Percentiles rank a stretch among this genome's conserved stretches.
Evolutionary conservation across 2,797 vertebrate genomes (phyloP).

Genomic region (Chrosomus eos): DNA sequence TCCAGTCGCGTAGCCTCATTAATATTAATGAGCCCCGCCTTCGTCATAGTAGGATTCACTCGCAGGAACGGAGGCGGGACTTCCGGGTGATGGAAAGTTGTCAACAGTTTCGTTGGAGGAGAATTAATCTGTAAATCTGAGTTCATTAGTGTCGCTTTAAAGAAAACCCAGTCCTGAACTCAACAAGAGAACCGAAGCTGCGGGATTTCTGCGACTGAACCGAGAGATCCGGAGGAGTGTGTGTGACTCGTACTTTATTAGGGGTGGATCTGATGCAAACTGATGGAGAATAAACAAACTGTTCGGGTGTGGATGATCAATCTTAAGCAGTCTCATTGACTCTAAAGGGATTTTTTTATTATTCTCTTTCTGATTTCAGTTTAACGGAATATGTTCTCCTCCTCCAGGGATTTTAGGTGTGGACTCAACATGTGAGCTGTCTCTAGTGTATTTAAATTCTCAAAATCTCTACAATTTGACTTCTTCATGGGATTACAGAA

Average conservation of each 20-base stretch:
- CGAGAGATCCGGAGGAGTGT: not conserved
- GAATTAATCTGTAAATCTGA: conserved; percentile 47
- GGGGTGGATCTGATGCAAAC: not conserved
- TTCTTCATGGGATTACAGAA: not conserved
- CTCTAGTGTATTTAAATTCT: conserved; percentile 5
- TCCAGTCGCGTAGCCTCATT: not conserved
- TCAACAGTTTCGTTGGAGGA: conserved; percentile 59
- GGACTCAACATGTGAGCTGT: not conserved
- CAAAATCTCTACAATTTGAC: not conserved
- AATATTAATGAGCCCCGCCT: not conserved
- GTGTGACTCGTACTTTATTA: not conserved
- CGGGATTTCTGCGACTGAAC: not conserved
- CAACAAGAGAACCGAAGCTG: not conserved
- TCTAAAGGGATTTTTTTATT: not conserved
- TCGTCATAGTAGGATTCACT: conserved; percentile 1
- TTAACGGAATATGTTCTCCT: not conserved
- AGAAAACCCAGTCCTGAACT: not conserved
- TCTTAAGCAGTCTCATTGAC: not conserved
- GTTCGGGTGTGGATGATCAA: conserved; percentile 12
- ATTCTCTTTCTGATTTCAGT: not conserved
- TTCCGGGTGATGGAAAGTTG: conserved; percentile 61
- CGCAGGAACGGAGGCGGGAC: conserved; percentile 48
- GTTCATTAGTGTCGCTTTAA: not conserved
- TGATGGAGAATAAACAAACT: conserved; percentile 21
- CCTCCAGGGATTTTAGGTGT: not conserved